These are phyloP conservation scores for Parotia lawesii DNA, from an alignment of 2,113 vertebrate species.

Conservation along the genomic window DNA sequence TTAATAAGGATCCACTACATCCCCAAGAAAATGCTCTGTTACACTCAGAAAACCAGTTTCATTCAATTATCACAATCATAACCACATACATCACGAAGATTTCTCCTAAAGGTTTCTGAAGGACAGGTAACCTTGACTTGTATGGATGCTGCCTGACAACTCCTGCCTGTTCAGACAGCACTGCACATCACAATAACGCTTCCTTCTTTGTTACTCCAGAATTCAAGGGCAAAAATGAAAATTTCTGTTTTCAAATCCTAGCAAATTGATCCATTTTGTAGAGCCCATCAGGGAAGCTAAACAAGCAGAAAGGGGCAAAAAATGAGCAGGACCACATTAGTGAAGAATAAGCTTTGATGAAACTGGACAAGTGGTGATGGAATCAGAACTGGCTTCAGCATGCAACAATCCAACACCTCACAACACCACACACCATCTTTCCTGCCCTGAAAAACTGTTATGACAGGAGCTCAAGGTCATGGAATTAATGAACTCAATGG, in stretches of 20 bases:
- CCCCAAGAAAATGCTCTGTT: not conserved
- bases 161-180: not conserved
- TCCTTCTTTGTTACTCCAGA: not conserved
- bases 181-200: rapidly evolving
- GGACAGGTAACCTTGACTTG: not conserved
- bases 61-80: not conserved
- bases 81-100: not conserved
- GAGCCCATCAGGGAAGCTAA: not conserved
- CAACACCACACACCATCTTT: not conserved
- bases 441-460: not conserved
- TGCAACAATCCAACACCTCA: not conserved
- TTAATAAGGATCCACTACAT: rapidly evolving
- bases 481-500: not conserved
- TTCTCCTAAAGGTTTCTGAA: not conserved
- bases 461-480: not conserved
- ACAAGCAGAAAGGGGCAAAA: not conserved
- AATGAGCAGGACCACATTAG: not conserved
- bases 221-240: not conserved
- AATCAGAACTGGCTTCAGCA: not conserved
- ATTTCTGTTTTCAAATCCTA: not conserved
- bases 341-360: not conserved
- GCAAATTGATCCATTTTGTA: not conserved
- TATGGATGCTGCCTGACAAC: not conserved
- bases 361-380: not conserved
- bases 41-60: not conserved